Evolutionary conservation across 2,888 invertebrate species (phyloP).

Genomic region (Lacanobia oleracea): DNA sequence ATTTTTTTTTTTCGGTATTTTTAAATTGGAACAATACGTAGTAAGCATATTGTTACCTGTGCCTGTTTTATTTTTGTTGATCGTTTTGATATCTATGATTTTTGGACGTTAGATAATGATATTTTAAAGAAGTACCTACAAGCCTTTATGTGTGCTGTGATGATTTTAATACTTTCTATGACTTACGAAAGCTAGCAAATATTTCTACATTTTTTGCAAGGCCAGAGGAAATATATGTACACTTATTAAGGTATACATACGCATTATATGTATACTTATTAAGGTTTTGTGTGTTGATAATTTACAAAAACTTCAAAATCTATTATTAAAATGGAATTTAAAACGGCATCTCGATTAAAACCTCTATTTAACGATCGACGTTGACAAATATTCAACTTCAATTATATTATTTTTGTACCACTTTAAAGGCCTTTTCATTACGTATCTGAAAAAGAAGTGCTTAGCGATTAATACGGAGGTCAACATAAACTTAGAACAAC

Average conservation of each 20-base stretch:
- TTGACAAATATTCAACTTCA: not conserved
- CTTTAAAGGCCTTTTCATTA: not conserved
- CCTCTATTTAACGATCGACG: not conserved
- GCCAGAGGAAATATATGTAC: no score
- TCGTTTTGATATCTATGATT: slow-evolving; percentile 3
- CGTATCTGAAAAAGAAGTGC: slow-evolving; percentile 2
- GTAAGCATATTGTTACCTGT: not conserved
- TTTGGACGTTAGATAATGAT: not conserved
- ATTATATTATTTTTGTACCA: slow-evolving; percentile 2
- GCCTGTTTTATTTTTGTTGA: not conserved
- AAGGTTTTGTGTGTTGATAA: no score
- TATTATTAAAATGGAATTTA: not conserved
- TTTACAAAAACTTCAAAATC: not conserved
- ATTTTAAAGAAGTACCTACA: not conserved
- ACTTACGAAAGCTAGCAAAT: no score
- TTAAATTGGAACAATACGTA: not conserved
- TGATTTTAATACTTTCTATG: not conserved
- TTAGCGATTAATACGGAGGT: slow-evolving; percentile 6
- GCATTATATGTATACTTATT: no score
- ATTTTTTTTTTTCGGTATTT: slow-evolving; percentile 20
- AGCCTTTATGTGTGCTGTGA: not conserved
- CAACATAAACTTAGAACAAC: slow-evolving; percentile 8
- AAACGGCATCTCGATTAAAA: not conserved
- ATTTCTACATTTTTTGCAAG: no score
- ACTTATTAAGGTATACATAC: no score